Base-by-base conservation (phyloP, 2,888 invertebrate genomes). In the Flexamia atlantica region DNA sequence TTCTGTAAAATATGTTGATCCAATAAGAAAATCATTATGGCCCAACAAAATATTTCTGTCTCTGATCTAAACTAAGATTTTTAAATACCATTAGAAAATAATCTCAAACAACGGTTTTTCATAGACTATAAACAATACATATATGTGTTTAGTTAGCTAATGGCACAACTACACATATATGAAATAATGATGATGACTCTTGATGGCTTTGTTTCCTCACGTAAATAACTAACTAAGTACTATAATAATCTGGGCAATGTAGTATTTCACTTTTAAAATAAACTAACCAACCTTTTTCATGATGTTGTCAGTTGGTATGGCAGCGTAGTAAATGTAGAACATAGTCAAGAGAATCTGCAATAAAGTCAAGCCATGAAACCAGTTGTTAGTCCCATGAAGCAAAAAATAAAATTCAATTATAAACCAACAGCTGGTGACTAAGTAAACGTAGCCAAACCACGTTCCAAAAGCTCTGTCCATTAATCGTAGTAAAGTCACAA, bases 1-100 rank as follows among this genome's bases (percentile, higher is more conserved):
- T 79, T 79, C 79, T 79, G 79, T 14, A 79, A 79, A 50, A 9
- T 23, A 57, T 23, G n/a, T n/a, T n/a, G n/a, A n/a, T n/a, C n/a
- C n/a, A n/a, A n/a, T n/a, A n/a, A n/a, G n/a, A n/a, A n/a, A n/a
- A n/a, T n/a, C n/a, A n/a, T n/a, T n/a, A n/a, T n/a, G n/a, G n/a
- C n/a, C n/a, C n/a, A n/a, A n/a, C n/a, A n/a, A n/a, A n/a, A n/a
- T n/a, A n/a, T n/a, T n/a, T n/a, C n/a, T n/a, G n/a, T n/a, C n/a
- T n/a, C n/a, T n/a, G n/a, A n/a, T n/a, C n/a, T n/a, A n/a, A n/a
- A n/a, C n/a, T n/a, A n/a, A n/a, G n/a, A n/a, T n/a, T n/a, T n/a
- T n/a, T n/a, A n/a, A n/a, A n/a, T n/a, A n/a, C n/a, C n/a, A n/a
- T n/a, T n/a, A n/a, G n/a, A n/a, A n/a, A n/a, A n/a, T n/a, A n/a